A percentile compares a stretch with the other conserved stretches of the same genome.
phyloP scores from a whole-genome alignment of 2,113 vertebrate species.

The Lanius collurio region DNA sequence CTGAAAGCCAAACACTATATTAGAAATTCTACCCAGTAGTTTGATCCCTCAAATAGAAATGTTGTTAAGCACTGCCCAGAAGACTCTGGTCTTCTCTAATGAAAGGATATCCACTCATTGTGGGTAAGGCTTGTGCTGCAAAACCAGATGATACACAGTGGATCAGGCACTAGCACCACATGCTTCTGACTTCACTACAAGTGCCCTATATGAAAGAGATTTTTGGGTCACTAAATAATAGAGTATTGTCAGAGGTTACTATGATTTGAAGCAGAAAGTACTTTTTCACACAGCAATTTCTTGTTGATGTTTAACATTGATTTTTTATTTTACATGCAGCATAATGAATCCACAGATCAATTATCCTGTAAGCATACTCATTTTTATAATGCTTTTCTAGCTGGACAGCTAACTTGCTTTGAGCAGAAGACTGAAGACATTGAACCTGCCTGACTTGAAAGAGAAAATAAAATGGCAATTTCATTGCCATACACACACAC shows the following conservation, averaged over 20 bases:
- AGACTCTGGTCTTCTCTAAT: background rate
- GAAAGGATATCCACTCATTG: background rate
- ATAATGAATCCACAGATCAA: background rate
- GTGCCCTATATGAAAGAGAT: background rate
- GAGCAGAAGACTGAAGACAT: background rate
- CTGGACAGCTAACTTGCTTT: background rate
- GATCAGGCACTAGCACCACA: background rate
- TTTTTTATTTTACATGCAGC: background rate
- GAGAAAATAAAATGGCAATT: background rate
- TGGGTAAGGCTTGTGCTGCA: background rate
- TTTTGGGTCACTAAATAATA: background rate
- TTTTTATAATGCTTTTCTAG: background rate
- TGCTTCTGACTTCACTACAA: background rate
- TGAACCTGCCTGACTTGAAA: background rate
- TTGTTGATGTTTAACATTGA: background rate
- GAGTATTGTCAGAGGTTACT: background rate
- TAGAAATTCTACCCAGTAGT: background rate
- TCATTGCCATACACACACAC: background rate
- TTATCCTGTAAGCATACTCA: background rate
- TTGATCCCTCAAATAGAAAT: constrained; percentile 28
- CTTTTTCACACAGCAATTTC: background rate
- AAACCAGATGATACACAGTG: background rate
- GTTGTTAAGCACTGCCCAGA: background rate
- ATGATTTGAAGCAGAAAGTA: background rate
- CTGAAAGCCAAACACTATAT: background rate